A percentile compares a stretch with the other conserved stretches of the same genome.
These are phyloP conservation scores for Enteromius treurensis DNA, from an alignment of 2,797 vertebrate genomes.

Conservation along the genomic window DNA sequence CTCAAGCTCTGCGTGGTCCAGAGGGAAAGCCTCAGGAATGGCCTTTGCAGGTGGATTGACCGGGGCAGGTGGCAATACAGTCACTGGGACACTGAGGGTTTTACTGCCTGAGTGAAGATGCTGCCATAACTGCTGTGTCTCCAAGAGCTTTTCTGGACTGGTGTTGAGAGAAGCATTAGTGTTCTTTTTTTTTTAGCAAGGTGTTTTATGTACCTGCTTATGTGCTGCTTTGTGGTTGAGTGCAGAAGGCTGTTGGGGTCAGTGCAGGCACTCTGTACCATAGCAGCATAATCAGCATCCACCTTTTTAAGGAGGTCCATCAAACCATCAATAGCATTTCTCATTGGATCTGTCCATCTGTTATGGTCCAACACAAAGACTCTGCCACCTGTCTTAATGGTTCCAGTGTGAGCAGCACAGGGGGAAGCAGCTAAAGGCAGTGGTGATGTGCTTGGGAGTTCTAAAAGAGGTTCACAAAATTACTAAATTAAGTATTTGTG, in stretches of 20 bases:
- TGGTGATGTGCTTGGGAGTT: neutral
- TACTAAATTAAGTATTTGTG: neutral
- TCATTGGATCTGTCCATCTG: constrained; percentile 39
- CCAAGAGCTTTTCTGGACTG: neutral
- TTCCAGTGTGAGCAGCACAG: constrained; percentile 35
- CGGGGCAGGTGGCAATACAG: neutral
- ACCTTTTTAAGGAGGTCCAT: constrained; percentile 47
- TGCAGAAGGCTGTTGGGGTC: constrained; percentile 54
- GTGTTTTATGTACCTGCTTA: no score
- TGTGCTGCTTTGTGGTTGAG: constrained; percentile 36
- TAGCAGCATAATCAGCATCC: constrained; percentile 46
- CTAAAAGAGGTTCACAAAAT: no score
- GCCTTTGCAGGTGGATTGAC: neutral
- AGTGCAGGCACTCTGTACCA: constrained; percentile 27
- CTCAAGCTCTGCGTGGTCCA: neutral
- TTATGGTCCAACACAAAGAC: constrained; percentile 48
- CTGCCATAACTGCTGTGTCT: neutral
- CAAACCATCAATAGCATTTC: constrained; percentile 31
- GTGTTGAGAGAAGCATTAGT: neutral
- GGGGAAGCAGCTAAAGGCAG: constrained; percentile 8
- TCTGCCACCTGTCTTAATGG: constrained; percentile 44
- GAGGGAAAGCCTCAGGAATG: neutral
- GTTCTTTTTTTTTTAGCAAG: no score
- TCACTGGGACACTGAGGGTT: neutral
- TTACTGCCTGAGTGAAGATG: neutral